Evolutionary conservation across 2,888 invertebrate genomes (phyloP).

Genomic region (Drosophila tripunctata): DNA sequence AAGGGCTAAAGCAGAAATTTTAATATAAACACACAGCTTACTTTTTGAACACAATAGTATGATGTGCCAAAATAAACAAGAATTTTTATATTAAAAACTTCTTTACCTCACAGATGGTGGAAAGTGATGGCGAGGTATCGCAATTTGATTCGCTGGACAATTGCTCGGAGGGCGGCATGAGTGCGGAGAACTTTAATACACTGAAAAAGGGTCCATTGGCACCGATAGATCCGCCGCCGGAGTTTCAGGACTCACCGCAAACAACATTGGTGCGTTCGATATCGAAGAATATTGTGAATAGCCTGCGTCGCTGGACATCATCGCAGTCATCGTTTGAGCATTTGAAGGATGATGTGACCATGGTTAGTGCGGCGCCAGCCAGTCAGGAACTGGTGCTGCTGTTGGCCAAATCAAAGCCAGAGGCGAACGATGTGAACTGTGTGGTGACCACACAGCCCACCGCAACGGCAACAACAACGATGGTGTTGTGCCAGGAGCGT

Average conservation of each 20-base stretch:
- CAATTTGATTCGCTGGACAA: conserved; percentile 91
- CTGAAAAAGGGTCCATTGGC: conserved; percentile 91
- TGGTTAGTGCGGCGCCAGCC: conserved; percentile 37
- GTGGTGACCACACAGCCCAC: conserved; percentile 26
- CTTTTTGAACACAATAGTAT: no score
- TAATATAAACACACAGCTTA: no score
- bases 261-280: conserved; percentile 83
- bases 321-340: conserved; percentile 83
- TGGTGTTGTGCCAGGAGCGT: conserved; percentile 28
- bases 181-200: conserved; percentile 92
- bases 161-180: conserved; percentile 89
- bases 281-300: conserved; percentile 79
- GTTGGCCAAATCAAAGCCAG: conserved; percentile 38
- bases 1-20: no score
- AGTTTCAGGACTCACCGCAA: conserved; percentile 88
- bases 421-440: conserved; percentile 1
- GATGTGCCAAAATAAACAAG: no score
- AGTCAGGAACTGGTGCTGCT: conserved; percentile 54
- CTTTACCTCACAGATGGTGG: conserved; percentile 87
- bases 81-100: no score
- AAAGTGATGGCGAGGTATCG: conserved; percentile 93
- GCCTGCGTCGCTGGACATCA: conserved; percentile 81
- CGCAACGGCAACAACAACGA: conserved; percentile 5
- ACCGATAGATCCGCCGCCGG: conserved; percentile 92
- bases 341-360: conserved; percentile 70